phyloP scores from a whole-genome alignment of 2,888 invertebrate species.

The Caradrina clavipalpis region DNA sequence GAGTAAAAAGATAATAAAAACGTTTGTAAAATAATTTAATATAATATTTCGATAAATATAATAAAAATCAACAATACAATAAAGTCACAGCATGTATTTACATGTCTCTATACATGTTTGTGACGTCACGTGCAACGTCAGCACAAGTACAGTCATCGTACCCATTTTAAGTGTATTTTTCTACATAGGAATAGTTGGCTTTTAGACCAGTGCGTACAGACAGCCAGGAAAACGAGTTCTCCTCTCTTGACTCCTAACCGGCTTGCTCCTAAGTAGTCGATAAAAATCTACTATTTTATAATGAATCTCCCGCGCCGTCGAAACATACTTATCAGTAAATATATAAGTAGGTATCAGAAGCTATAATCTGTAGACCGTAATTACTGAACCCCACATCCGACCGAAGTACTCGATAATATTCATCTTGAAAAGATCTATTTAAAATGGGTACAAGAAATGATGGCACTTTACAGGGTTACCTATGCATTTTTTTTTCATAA shows the following conservation, averaged over 20 bases:
- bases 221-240: constrained; percentile 49
- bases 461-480: constrained; percentile 86
- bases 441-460: constrained; percentile 88
- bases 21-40: constrained; percentile 73
- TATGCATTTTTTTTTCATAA: constrained; percentile 80
- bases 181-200: constrained; percentile 79
- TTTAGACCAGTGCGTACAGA: constrained; percentile 70
- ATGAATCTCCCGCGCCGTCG: constrained; percentile 67
- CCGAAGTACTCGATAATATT: constrained; percentile 71
- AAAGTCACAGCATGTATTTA: constrained; percentile 85
- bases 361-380: constrained; percentile 74
- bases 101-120: constrained; percentile 73
- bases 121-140: constrained; percentile 71
- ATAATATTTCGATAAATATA: constrained; percentile 65
- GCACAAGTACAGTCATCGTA: constrained; percentile 77
- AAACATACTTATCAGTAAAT: constrained; percentile 74
- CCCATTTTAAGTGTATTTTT: constrained; percentile 81
- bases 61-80: constrained; percentile 82
- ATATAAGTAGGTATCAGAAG: constrained; percentile 76
- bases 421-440: constrained; percentile 76
- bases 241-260: constrained; percentile 43
- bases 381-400: constrained; percentile 44
- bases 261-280: constrained; percentile 69
- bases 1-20: constrained; percentile 72
- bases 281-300: constrained; percentile 77